Conservation (phyloP, 2,113 vertebrate genomes). For the Acrocephalus arundinaceus region DNA sequence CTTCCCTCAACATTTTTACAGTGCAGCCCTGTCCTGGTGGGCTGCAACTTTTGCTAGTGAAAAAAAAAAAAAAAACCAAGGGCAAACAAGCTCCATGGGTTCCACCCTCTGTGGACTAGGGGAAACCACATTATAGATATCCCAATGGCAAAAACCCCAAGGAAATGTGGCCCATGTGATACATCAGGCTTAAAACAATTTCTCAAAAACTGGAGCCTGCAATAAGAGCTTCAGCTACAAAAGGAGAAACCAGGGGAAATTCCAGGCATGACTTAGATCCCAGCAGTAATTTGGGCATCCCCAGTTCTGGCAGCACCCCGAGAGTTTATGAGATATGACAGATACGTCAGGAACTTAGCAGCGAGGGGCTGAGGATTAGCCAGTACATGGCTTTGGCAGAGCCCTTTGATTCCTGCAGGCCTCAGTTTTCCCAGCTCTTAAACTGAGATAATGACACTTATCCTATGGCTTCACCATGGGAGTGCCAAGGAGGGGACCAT, state of each 20-base stretch:
- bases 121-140: background rate
- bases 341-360: background rate
- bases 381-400: background rate
- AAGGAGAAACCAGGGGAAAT: background rate
- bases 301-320: background rate
- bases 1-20: conserved; percentile 23
- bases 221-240: background rate
- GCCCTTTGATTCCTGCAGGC: background rate
- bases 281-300: background rate
- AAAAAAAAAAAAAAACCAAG: background rate
- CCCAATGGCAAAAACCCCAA: background rate
- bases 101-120: background rate
- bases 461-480: background rate
- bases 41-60: background rate
- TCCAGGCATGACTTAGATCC: background rate
- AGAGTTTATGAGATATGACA: background rate
- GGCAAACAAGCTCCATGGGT: background rate
- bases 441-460: background rate
- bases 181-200: background rate
- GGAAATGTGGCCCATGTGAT: background rate
- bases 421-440: background rate
- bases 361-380: background rate
- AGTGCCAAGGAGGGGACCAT: background rate
- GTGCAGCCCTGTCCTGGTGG: background rate
- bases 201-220: background rate